Evolutionary conservation across 2,888 invertebrate species (phyloP).

Genomic region (Megamerina dolium): DNA sequence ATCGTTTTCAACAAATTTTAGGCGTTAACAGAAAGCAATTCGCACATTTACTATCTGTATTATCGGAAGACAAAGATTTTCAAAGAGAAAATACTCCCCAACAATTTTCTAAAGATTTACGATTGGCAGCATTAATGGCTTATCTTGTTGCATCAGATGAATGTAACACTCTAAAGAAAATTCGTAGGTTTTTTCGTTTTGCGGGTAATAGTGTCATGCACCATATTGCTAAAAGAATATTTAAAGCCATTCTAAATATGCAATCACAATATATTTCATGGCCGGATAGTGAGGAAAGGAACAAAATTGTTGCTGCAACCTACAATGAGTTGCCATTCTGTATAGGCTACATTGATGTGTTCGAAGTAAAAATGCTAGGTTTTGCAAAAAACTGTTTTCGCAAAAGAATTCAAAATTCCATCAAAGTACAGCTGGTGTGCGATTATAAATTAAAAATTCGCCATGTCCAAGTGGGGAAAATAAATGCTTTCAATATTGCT

Average conservation of each 20-base stretch:
- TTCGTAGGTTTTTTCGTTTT: conserved; percentile 1
- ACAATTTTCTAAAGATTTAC: too few species aligned
- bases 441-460: conserved; percentile 4
- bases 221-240: conserved; percentile 2
- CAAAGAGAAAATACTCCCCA: too few species aligned
- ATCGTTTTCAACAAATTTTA: too few species aligned
- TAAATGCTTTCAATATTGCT: too few species aligned
- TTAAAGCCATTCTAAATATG: background rate
- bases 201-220: background rate
- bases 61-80: too few species aligned
- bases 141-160: too few species aligned
- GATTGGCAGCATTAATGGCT: too few species aligned
- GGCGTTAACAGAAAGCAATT: too few species aligned
- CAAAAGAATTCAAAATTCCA: background rate
- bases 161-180: too few species aligned
- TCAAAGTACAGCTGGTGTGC: conserved; percentile 8
- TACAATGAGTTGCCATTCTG: conserved; percentile 6
- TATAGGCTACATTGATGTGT: conserved; percentile 1
- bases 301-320: background rate
- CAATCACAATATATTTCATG: conserved; percentile 4
- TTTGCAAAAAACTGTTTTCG: conserved; percentile 1
- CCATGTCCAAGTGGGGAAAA: too few species aligned
- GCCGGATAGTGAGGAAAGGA: conserved; percentile 4
- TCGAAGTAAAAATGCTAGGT: background rate
- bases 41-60: too few species aligned